These are phyloP conservation scores for Anas acuta DNA, from an alignment of 2,797 vertebrate genomes.

Conservation along the genomic window DNA sequence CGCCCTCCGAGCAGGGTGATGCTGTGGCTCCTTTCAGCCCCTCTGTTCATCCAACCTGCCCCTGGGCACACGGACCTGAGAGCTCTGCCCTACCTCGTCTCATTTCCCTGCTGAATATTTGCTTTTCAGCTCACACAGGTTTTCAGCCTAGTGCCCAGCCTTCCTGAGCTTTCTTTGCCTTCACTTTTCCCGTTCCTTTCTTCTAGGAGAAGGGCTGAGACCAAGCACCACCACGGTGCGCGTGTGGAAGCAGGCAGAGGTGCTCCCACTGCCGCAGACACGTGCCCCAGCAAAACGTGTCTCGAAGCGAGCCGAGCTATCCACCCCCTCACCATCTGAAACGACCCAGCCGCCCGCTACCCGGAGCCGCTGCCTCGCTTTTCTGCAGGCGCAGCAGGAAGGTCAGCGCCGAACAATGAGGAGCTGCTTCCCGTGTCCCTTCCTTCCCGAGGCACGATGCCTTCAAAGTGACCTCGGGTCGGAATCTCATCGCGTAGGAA, in stretches of 20 bases:
- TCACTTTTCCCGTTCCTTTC: neutral
- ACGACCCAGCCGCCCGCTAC: neutral
- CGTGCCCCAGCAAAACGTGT: neutral
- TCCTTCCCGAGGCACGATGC: neutral
- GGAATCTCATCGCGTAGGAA: neutral
- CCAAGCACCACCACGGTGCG: accelerated
- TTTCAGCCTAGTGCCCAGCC: neutral
- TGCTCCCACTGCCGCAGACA: neutral
- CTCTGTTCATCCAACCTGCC: accelerated
- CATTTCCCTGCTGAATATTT: neutral
- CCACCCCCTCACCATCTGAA: constrained; percentile 24
- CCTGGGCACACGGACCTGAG: neutral
- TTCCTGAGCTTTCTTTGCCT: neutral
- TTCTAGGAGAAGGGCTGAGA: accelerated
- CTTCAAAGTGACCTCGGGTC: constrained; percentile 12
- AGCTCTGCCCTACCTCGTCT: accelerated
- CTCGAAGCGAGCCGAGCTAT: neutral
- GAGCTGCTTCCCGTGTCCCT: neutral
- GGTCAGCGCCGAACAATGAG: neutral
- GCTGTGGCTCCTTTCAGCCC: neutral
- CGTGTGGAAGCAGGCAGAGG: neutral
- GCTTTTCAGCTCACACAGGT: neutral
- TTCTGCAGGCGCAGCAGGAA: neutral
- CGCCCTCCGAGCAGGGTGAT: accelerated
- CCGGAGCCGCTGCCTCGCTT: neutral